Percentiles rank a stretch among this genome's conserved stretches.
Evolutionary conservation across 2,113 vertebrate species (phyloP).

Genomic region (Penelope pileata): DNA sequence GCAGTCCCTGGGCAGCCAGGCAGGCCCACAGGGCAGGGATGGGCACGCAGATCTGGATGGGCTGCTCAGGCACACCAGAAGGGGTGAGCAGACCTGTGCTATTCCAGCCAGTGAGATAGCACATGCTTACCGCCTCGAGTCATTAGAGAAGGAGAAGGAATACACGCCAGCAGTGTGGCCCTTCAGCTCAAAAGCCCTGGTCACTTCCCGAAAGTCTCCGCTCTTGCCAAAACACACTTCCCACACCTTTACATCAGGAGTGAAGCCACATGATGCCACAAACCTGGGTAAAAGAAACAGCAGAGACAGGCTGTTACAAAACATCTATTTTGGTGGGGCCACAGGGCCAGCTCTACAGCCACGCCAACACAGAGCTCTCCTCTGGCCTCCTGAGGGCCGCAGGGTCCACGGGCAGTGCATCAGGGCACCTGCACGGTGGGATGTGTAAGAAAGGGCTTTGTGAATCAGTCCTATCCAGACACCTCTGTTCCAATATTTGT

Average conservation of each 20-base stretch:
- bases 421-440: rapidly evolving
- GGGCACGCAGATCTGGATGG: neutral
- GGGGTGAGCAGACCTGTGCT: rapidly evolving
- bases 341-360: neutral
- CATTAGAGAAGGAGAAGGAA: constrained; percentile 91
- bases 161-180: constrained; percentile 89
- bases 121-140: constrained; percentile 84
- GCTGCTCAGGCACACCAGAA: neutral
- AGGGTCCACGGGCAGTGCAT: neutral
- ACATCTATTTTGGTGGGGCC: rapidly evolving
- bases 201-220: constrained; percentile 89
- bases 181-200: constrained; percentile 92
- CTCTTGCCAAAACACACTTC: constrained; percentile 91
- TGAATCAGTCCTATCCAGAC: neutral
- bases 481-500: rapidly evolving
- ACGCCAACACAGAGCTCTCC: neutral
- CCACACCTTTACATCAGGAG: constrained; percentile 96
- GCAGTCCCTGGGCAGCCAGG: neutral
- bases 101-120: rapidly evolving
- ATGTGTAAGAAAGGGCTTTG: rapidly evolving
- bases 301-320: neutral
- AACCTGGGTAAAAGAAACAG: constrained; percentile 79
- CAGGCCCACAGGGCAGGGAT: rapidly evolving
- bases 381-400: neutral
- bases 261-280: constrained; percentile 94